Base-by-base conservation (phyloP, 2,113 vertebrate species). In the Anarrhichthys ocellatus region DNA sequence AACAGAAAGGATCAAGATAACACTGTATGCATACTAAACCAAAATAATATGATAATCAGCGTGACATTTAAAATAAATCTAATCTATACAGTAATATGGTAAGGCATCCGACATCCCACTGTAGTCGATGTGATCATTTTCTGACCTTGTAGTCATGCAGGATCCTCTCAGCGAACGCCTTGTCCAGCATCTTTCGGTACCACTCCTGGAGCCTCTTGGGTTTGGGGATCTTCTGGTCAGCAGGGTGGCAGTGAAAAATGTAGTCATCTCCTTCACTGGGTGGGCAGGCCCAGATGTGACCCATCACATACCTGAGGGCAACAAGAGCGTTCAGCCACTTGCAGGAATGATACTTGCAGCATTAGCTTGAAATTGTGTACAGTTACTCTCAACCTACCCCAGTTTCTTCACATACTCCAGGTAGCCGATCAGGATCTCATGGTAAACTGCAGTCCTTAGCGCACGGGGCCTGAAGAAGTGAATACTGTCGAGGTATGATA, bases 131-230 rank as follows among this genome's bases (percentile, higher is more conserved):
- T 9, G 18, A 4, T 36, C 2, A 36, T 64, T 74, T 79, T 52
- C 89, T 68, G n/a, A 94, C 98, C 97, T 99, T 99, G 87, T 98
- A 99, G 89, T 99, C 98, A 0, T 99, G 97, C 76, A 99, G 91
- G 89, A 99, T 99, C 76, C 98, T 94, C 92, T 99, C 98, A 1
- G 98, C 98, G 64, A 97, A 99, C 0, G 98, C 98, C 92, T 99
- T 99, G 90, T 99, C 98, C 93, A 99, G 93, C 98, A 99, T 99
- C 93, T 99, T 99, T 82, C 97, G 96, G 93, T 99, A 99, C 98
- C 98, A 99, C 62, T 99, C 98, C 70, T 99, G 98, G 71, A 99
- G 93, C 73, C 98, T 96, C 90, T 99, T 99, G 52, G 98, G 98
- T 82, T 99, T 99, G 29, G 98, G 98, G 85, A 99, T 99, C 93